Evolutionary conservation across 2,888 invertebrate species (phyloP), one percentile per base, ranked within the genome.

Genomic region (Antitype chi): DNA sequence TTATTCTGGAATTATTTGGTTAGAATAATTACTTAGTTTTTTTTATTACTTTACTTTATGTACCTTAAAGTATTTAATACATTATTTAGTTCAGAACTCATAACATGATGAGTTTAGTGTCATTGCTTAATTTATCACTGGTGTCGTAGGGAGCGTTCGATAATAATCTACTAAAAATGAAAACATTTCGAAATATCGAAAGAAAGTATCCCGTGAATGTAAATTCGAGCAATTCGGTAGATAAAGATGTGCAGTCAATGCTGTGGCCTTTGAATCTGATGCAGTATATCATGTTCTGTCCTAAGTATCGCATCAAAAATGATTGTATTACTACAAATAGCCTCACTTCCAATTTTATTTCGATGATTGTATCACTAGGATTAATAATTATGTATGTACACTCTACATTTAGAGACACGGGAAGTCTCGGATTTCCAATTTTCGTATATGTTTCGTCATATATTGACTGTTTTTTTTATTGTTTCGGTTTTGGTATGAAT

Each of bases 261-360:
- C 28, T 85, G 0, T 62, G 53, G 0, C 80, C 82, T 63, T 75
- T 85, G 28, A 74, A 82, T 28, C 1, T 85, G 0, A 74, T 82
- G 69, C 82, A 85, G 20, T 15, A 47, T 11, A 47, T 11, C 43
- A 47, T 47, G 43, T 47, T 47, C 43, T 47, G 43, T 47, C 43
- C 43, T 47, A 47, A 47, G 38, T 47, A 38, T 80, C 2, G 43
- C 43, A 47, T 47, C 11, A 47, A 47, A 47, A 47, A 47, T 47
- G 13, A 47, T 47, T 11, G 11, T 11, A 47, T 47, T 11, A 47
- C 43, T 47, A 47, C 43, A 13, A 47, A 47, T 47, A 47, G 43
- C 43, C 43, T 47, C 43, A 47, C 43, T 47, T 47, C 43, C 11
- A 47, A 47, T 47, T 47, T 47, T 11, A 47, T 47, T 47, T 47